Percentiles rank a stretch among this genome's conserved stretches.
phyloP scores from a whole-genome alignment of 2,888 invertebrate species.

The Ophion slaviceki region DNA sequence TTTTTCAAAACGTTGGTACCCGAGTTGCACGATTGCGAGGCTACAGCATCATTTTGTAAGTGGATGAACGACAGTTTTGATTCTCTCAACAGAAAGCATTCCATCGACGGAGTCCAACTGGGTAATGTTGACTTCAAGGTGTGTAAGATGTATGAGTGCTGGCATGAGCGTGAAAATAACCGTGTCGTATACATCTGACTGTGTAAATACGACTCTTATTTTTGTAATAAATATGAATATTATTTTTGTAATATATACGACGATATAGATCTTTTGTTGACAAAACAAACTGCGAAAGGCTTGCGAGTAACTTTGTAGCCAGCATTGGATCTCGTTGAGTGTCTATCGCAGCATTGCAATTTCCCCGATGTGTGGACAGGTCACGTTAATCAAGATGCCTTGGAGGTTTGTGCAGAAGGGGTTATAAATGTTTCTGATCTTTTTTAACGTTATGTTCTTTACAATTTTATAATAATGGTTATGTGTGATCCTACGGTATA shows the following conservation, averaged over 20 bases:
- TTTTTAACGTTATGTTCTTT: background rate
- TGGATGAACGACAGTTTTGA: constrained; percentile 50
- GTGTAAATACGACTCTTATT: background rate
- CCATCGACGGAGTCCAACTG: constrained; percentile 2
- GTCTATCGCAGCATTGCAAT: constrained; percentile 54
- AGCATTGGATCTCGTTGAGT: constrained; percentile 62
- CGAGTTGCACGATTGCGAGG: constrained; percentile 17
- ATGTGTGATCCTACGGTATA: background rate
- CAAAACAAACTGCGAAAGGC: constrained; percentile 59
- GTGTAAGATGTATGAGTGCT: background rate
- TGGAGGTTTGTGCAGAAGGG: constrained; percentile 53
- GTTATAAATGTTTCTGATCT: background rate
- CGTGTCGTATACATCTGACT: background rate
- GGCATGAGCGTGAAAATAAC: background rate
- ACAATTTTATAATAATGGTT: background rate
- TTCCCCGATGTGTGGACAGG: constrained; percentile 64
- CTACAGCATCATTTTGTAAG: constrained; percentile 29
- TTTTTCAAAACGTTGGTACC: background rate
- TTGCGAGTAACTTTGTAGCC: constrained; percentile 66
- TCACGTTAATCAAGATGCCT: constrained; percentile 68
- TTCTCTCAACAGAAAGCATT: constrained; percentile 36
- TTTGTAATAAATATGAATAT: background rate
- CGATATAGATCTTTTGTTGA: constrained; percentile 38
- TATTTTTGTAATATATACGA: background rate
- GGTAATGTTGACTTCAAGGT: constrained; percentile 6